Percentiles rank a stretch among this genome's conserved stretches.
Evolutionary conservation across 1,140 invertebrate species (phyloP).

Genomic region (Drosophila mauritiana): DNA sequence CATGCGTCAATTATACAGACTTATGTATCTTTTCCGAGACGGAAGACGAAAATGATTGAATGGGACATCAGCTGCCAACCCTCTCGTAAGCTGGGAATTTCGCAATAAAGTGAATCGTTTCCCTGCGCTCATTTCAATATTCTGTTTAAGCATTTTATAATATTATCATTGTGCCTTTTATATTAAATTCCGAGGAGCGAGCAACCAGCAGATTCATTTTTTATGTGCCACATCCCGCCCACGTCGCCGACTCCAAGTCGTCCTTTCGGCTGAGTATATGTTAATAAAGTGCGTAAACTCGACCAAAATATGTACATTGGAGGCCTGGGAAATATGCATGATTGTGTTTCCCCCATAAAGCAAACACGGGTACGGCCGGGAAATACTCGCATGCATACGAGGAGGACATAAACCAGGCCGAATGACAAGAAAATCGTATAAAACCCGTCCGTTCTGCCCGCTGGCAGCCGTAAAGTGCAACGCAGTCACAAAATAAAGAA

Average conservation of each 20-base stretch:
- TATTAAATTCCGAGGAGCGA: conserved; percentile 32
- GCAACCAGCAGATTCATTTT: conserved; percentile 36
- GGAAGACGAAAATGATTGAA: conserved; percentile 27
- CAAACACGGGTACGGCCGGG: conserved; percentile 25
- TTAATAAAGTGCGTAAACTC: conserved; percentile 49
- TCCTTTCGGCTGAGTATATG: conserved; percentile 20
- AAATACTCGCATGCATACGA: conserved; percentile 16
- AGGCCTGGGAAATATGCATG: conserved; percentile 35
- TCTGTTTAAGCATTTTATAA: conserved; percentile 50
- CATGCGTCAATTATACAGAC: conserved; percentile 18
- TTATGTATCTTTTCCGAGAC: background rate
- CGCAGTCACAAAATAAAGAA: conserved; percentile 46
- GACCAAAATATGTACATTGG: conserved; percentile 29
- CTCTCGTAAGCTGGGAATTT: conserved; percentile 22
- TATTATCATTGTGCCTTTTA: conserved; percentile 44
- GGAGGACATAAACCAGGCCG: conserved; percentile 43
- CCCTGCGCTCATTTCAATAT: conserved; percentile 43
- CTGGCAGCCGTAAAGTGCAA: conserved; percentile 35
- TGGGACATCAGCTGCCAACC: background rate
- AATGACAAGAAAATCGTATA: conserved; percentile 54
- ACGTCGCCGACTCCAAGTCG: background rate
- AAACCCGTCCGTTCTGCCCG: conserved; percentile 30
- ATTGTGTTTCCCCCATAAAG: conserved; percentile 40
- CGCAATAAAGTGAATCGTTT: conserved; percentile 47
- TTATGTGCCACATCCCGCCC: conserved; percentile 27